Conservation (phyloP, 2,113 vertebrate species). For the Connochaetes taurinus region DNA sequence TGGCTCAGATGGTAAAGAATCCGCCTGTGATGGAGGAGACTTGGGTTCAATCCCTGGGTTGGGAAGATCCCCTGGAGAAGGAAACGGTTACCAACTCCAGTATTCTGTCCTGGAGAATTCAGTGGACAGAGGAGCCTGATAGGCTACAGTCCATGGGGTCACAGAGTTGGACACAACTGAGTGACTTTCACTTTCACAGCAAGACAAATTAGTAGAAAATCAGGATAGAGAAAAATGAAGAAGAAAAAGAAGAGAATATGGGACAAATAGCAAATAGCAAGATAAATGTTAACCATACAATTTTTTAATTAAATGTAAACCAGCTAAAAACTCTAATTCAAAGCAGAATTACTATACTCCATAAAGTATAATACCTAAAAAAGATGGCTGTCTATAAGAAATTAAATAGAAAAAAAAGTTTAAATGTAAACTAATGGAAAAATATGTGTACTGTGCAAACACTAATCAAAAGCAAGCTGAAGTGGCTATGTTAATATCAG, state of each 20-base stretch:
- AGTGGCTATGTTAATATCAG: neutral
- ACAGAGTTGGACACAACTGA: neutral
- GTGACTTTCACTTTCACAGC: neutral
- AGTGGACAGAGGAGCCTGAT: neutral
- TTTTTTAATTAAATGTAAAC: neutral
- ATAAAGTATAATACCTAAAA: neutral
- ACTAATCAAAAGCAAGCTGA: neutral
- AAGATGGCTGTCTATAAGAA: neutral
- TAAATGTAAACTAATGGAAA: neutral
- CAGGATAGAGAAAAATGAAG: neutral
- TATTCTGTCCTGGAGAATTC: neutral
- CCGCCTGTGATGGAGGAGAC: accelerated
- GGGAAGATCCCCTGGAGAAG: neutral
- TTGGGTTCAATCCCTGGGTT: neutral
- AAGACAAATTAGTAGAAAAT: neutral
- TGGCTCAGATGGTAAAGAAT: neutral
- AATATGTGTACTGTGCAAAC: neutral
- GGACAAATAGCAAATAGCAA: neutral
- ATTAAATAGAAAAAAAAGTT: neutral
- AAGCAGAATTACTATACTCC: neutral
- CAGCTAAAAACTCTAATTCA: neutral
- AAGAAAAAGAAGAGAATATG: neutral
- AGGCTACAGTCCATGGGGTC: neutral
- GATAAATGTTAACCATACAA: neutral
- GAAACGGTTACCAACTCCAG: neutral